phyloP scores from a whole-genome alignment of 2,797 vertebrate genomes.

The Hephaestus fuliginosus region DNA sequence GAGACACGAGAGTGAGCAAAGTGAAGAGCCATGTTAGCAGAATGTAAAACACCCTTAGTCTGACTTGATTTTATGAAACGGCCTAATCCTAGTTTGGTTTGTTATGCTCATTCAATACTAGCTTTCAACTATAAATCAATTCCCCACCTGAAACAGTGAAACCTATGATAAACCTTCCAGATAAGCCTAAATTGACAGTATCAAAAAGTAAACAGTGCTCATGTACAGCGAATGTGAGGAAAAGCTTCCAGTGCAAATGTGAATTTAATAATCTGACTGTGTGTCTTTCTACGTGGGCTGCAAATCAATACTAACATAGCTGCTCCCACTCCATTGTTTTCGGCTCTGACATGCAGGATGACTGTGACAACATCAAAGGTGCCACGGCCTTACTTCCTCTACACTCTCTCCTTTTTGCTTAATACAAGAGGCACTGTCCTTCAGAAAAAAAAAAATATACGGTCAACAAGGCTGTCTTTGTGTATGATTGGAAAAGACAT shows the following conservation, averaged over 20 bases:
- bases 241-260: not conserved
- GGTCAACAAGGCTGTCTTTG: slow-evolving; percentile 20
- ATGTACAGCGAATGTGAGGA: not conserved
- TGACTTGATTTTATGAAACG: not conserved
- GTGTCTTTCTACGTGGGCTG: not conserved
- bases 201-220: not conserved
- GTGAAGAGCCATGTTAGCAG: not conserved
- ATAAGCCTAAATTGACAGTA: not conserved
- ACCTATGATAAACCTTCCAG: not conserved
- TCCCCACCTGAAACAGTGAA: not conserved
- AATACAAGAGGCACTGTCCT: slow-evolving; percentile 8
- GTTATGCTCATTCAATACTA: not conserved
- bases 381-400: slow-evolving; percentile 17
- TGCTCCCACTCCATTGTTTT: slow-evolving; percentile 34
- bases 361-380: slow-evolving; percentile 23
- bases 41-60: not conserved
- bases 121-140: not conserved
- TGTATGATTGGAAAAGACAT: slow-evolving; percentile 10
- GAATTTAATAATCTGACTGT: not conserved
- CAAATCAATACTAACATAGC: not conserved
- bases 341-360: not conserved
- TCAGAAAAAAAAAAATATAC: slow-evolving; percentile 7
- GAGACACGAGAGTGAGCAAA: not conserved
- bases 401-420: slow-evolving; percentile 1
- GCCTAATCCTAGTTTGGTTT: not conserved